These are phyloP conservation scores for Enteromius argenteus DNA, from an alignment of 2,797 vertebrate species.

Conservation along the genomic window DNA sequence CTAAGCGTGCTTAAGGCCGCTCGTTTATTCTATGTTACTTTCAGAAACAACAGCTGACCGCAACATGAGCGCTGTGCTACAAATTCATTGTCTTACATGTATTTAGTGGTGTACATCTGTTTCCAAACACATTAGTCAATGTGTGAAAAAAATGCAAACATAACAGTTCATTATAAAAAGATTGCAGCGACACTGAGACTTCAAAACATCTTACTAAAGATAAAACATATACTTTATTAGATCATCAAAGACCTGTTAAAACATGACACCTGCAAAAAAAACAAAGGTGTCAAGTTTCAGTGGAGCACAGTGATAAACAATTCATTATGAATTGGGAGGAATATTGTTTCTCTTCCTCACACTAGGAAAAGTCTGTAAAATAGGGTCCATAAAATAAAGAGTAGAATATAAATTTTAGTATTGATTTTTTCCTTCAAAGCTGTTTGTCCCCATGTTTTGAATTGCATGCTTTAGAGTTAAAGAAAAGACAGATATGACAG, in stretches of 20 bases:
- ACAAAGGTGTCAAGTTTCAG: background rate
- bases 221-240: background rate
- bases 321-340: background rate
- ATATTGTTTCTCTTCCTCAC: background rate
- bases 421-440: background rate
- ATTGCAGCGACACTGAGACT: background rate
- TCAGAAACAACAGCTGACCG: constrained; percentile 7
- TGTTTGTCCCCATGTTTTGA: no score
- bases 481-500: background rate
- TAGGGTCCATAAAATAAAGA: background rate
- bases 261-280: background rate
- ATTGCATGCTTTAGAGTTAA: background rate
- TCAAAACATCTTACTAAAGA: background rate
- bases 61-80: background rate
- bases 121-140: background rate
- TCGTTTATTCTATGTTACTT: constrained; percentile 14
- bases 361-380: background rate
- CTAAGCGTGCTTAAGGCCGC: background rate
- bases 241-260: background rate
- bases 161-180: background rate
- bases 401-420: background rate
- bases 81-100: background rate
- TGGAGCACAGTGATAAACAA: background rate
- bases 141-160: background rate
- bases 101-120: background rate